Conservation (phyloP, 1,140 invertebrate genomes). For the Neodiprion pinetum region DNA sequence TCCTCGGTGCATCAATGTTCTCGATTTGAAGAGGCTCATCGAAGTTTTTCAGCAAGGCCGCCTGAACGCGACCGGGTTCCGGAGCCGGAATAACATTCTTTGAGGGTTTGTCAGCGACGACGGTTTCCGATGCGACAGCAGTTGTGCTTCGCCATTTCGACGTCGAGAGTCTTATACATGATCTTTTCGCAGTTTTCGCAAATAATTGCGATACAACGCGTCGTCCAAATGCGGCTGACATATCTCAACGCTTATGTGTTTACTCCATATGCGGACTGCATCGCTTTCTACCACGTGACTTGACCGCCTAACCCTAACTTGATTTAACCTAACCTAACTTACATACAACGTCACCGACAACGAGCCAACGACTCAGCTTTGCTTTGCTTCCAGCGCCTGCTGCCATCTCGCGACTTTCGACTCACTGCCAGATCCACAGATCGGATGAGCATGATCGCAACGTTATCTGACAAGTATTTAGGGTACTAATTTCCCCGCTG, state of each 20-base stretch:
- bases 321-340: background rate
- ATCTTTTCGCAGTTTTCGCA: slow-evolving; percentile 13
- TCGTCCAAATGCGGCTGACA: slow-evolving; percentile 32
- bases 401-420: background rate
- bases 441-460: background rate
- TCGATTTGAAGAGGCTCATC: slow-evolving; percentile 58
- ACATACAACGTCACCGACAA: background rate
- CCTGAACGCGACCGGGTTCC: slow-evolving; percentile 42
- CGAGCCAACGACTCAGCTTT: too few species aligned
- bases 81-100: slow-evolving; percentile 22
- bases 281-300: background rate
- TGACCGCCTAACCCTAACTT: background rate
- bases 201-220: slow-evolving; percentile 33
- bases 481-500: background rate
- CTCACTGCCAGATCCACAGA: background rate
- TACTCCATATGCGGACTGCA: too few species aligned
- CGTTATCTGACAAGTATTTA: background rate
- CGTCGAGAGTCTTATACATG: background rate
- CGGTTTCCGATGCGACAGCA: background rate
- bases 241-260: slow-evolving; percentile 10
- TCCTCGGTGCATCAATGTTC: slow-evolving; percentile 44
- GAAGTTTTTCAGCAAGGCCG: slow-evolving; percentile 62
- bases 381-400: background rate
- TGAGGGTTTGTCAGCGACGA: background rate
- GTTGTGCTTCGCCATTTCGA: background rate